Percentiles rank a stretch among this genome's conserved stretches.
These are phyloP conservation scores for Imbricaverruca yamaguchii DNA, from an alignment of 2,888 invertebrate species.

Conservation along the genomic window DNA sequence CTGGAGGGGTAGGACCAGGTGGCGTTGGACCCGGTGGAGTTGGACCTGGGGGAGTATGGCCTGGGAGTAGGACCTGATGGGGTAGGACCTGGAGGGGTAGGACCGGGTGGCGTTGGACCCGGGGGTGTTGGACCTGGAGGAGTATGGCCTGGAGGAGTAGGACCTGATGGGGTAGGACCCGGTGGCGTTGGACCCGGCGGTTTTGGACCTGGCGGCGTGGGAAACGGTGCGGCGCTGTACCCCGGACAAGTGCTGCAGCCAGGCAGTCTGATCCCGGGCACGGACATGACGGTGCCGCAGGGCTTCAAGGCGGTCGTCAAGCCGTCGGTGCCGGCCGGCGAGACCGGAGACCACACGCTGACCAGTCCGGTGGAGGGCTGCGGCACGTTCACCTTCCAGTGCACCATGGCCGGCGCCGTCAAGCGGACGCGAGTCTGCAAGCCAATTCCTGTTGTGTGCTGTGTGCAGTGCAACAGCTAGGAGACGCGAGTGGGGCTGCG, in stretches of 20 bases:
- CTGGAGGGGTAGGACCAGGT: not conserved
- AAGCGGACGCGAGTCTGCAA: not conserved
- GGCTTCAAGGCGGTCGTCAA: not conserved
- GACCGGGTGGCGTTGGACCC: not conserved
- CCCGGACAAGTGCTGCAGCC: not conserved
- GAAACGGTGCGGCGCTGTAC: not conserved
- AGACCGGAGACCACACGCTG: not conserved
- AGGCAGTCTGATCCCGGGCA: not conserved
- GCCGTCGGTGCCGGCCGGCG: not conserved
- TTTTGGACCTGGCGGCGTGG: not conserved
- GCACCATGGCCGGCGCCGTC: not conserved
- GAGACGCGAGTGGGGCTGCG: not conserved
- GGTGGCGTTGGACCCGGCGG: not conserved
- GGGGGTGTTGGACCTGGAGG: not conserved
- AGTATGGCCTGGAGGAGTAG: not conserved
- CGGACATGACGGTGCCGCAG: not conserved
- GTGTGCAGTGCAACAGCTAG: not conserved
- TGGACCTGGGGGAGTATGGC: not conserved
- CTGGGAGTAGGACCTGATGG: not conserved
- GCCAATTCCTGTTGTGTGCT: not conserved
- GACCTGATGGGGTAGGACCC: not conserved
- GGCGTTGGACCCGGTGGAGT: not conserved
- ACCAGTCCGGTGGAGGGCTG: not conserved
- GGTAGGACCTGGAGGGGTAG: not conserved
- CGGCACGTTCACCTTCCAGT: constrained; percentile 9